Conservation (phyloP, 2,113 vertebrate genomes). For the Catharus fuscescens region DNA sequence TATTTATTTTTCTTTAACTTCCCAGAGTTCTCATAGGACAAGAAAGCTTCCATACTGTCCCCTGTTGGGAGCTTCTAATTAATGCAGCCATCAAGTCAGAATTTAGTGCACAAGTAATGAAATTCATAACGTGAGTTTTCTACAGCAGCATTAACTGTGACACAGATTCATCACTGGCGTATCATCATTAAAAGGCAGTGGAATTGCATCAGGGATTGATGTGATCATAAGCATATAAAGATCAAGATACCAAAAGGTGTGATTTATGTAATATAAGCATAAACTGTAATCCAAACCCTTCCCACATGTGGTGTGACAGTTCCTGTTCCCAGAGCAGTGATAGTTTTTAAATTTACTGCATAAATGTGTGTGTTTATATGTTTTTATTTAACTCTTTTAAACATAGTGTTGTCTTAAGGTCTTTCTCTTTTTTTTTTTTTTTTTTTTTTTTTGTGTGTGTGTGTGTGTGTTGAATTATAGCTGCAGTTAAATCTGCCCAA, state of each 20-base stretch:
- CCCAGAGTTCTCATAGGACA: neutral
- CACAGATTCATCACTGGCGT: neutral
- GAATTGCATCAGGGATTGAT: constrained; percentile 35
- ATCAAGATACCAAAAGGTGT: constrained; percentile 49
- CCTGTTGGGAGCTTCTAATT: constrained; percentile 33
- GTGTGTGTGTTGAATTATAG: neutral
- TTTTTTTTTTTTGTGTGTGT: neutral
- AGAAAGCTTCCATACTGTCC: constrained; percentile 24
- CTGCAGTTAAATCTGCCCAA: neutral
- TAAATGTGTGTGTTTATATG: neutral
- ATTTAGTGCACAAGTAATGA: constrained; percentile 51
- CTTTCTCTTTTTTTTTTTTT: neutral
- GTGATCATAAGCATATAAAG: constrained; percentile 54
- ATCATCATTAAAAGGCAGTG: constrained; percentile 57
- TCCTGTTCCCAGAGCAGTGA: constrained; percentile 19
- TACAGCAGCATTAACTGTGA: neutral
- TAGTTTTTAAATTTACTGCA: constrained; percentile 48
- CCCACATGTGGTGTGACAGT: neutral
- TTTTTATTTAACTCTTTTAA: constrained; percentile 52
- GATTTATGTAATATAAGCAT: constrained; percentile 60
- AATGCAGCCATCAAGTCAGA: constrained; percentile 12
- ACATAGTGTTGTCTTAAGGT: neutral
- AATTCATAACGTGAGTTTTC: constrained; percentile 44
- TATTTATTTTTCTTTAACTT: neutral
- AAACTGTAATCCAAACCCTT: constrained; percentile 42